These are phyloP conservation scores for Byasa hedistus DNA, from an alignment of 2,888 invertebrate species.

Conservation along the genomic window DNA sequence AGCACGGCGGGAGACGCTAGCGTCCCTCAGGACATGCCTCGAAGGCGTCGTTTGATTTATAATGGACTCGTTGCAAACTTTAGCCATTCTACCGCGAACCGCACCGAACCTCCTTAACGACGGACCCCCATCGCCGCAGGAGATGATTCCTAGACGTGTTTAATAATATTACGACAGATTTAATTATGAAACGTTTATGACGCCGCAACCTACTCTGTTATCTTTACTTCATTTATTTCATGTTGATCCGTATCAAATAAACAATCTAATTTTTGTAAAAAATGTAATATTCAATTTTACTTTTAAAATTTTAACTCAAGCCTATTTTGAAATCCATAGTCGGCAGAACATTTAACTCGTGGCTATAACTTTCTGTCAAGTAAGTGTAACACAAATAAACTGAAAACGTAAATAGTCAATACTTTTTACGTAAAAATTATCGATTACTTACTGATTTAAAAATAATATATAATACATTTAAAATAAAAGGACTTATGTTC, in stretches of 20 bases:
- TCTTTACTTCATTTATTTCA: slow-evolving; percentile 58
- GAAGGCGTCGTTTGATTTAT: slow-evolving; percentile 80
- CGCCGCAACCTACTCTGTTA: slow-evolving; percentile 63
- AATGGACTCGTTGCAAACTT: slow-evolving; percentile 80
- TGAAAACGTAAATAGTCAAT: too few relatives aligned
- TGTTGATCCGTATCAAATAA: slow-evolving; percentile 35
- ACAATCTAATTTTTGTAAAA: not conserved
- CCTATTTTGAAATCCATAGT: too few relatives aligned
- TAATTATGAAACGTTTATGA: slow-evolving; percentile 77
- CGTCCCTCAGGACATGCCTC: slow-evolving; percentile 78
- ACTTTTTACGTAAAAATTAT: too few relatives aligned
- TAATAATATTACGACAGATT: slow-evolving; percentile 80
- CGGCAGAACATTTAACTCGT: too few relatives aligned
- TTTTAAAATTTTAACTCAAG: not conserved
- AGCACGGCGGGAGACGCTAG: slow-evolving; percentile 68
- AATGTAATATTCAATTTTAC: not conserved
- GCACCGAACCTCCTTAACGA: slow-evolving; percentile 76
- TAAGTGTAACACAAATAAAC: too few relatives aligned
- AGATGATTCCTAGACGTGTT: slow-evolving; percentile 79
- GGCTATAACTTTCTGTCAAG: too few relatives aligned
- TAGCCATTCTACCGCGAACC: slow-evolving; percentile 73
- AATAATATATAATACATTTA: too few relatives aligned
- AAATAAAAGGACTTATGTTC: too few relatives aligned
- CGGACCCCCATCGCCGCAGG: slow-evolving; percentile 75
- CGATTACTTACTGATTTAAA: too few relatives aligned